Percentiles rank a stretch among this genome's conserved stretches.
phyloP scores from a whole-genome alignment of 2,888 invertebrate genomes.

The Hypsopygia costalis region DNA sequence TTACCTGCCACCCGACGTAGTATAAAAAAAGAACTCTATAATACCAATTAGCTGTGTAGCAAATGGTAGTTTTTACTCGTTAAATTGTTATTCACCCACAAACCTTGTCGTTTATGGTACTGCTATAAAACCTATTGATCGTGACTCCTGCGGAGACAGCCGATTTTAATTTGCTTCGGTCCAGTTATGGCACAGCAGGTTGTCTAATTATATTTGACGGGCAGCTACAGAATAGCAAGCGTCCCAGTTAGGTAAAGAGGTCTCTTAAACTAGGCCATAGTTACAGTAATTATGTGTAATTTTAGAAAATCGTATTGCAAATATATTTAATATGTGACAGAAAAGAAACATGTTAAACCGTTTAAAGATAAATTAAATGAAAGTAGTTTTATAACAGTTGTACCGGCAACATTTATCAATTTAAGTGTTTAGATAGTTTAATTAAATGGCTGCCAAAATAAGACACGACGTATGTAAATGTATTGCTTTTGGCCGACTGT shows the following conservation, averaged over 20 bases:
- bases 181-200: slow-evolving; percentile 5
- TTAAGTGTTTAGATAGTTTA: too few species aligned
- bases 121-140: neutral
- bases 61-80: too few species aligned
- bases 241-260: slow-evolving; percentile 4
- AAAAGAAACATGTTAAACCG: neutral
- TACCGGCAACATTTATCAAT: neutral
- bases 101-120: too few species aligned
- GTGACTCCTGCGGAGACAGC: slow-evolving; percentile 3
- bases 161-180: slow-evolving; percentile 8
- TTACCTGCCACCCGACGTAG: too few species aligned
- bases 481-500: too few species aligned
- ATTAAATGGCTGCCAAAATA: too few species aligned
- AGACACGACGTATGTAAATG: too few species aligned
- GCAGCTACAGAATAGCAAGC: neutral
- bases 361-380: neutral
- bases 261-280: slow-evolving; percentile 5
- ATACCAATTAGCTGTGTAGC: too few species aligned
- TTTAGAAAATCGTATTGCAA: slow-evolving; percentile 1
- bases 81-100: too few species aligned
- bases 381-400: neutral
- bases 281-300: slow-evolving; percentile 4
- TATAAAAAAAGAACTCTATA: too few species aligned
- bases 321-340: neutral
- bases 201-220: slow-evolving; percentile 9